Base-by-base conservation (phyloP, 2,888 invertebrate genomes). In the Unio pictorum region DNA sequence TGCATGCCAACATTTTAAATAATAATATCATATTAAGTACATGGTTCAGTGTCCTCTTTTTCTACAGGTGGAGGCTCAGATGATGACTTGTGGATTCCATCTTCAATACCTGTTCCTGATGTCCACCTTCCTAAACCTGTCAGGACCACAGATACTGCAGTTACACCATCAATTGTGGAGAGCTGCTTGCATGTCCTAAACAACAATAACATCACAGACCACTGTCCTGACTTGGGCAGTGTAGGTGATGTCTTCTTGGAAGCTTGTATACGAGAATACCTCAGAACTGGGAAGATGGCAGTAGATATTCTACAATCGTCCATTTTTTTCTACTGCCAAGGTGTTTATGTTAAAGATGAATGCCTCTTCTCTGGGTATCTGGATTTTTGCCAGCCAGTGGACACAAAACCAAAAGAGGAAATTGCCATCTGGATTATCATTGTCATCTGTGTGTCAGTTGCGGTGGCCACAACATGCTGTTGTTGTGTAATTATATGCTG, bases 281-380 rank as follows among this genome's bases (percentile, higher is more conserved):
- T 54, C 54, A 64, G 68, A n/a, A 71, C 71, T 23, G 76, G 74
- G 20, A 66, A 68, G n/a, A 69, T 66, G 15, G 69, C 76, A 1
- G 73, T 75, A 18, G 34, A 61, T 30, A 66, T 76, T 5, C 62
- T 81, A 26, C 18, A 72, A 1, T 61, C 68, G 26, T 60, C 77
- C 26, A 60, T 81, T 20, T 73, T 81, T 2, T 82, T 82, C 71
- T 81, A 79, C 66, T 84, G 84, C 65, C 80, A 81, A 60, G 76
- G 72, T 26, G 76, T 73, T 15, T 71, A 75, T 56, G 75, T 73
- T 54, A 74, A 78, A 18, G 71, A 73, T 61, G 81, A 81, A 58
- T 83, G 83, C 61, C 55, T 66, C n/a, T 76, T 83, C 60, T 68
- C 72, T 5, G 80, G 79, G 4, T 81, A 78, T 64, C 74, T 84